Evolutionary conservation across 2,888 invertebrate species (phyloP), one percentile per base, ranked within the genome.

Genomic region (Stenodema calcarata): DNA sequence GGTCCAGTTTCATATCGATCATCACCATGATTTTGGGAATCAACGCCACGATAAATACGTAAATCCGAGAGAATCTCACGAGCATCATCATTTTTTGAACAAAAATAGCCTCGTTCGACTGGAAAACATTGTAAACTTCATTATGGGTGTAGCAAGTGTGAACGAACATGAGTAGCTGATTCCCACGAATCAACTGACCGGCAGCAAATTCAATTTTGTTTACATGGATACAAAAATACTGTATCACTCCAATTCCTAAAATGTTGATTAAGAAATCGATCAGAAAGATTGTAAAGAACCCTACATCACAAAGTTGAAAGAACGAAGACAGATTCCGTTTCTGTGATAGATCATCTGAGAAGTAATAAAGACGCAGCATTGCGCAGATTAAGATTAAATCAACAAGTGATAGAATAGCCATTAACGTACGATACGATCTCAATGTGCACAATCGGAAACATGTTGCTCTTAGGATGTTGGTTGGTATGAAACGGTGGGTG

Each of bases 401-500:
- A 44, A 81, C 28, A 23, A 86, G 30, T 35, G 50, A 54, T 18
- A 86, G 18, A 23, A 44, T 16, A 16, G 86, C 86, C 86, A 86
- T 86, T 18, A 82, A 9, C 0, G 69, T 81, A 12, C 73, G 69
- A 41, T 78, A 86, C 4, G 86, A 81, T 30, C 86, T 69, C 3
- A 70, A n/a, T 1, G 73, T 73, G 35, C 86, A 86, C 54, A 86
- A 28, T 16, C 81, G 86, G 28, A 86, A 86, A 35, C 86, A 86
- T 11, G 23, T 30, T 16, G 86, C 86, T 23, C 86, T 35, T 23
- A 86, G 73, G 23, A 50, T 18, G 73, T 86, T 86, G 28, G 86
- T 86, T 28, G 86, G 86, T 27, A 86, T 86, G 81, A 81, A 86
- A 27, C 81, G 80, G 54, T 86, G 86, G 35, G 86, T 86, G 9